Conservation (phyloP, 2,797 vertebrate genomes). For the Aphelocoma californica region DNA sequence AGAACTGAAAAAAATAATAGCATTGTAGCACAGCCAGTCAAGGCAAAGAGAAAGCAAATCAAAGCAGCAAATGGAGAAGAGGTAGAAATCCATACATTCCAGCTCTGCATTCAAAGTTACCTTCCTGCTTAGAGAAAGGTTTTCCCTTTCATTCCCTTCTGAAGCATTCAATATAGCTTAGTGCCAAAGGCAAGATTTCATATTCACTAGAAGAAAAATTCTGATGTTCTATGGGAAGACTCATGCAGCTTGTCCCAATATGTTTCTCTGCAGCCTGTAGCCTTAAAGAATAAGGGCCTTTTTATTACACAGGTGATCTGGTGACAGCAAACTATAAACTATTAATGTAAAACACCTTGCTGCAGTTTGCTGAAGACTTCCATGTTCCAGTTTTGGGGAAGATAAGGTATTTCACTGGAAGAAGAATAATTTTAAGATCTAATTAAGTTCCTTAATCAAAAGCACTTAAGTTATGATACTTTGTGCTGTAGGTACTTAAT, state of each 20-base stretch:
- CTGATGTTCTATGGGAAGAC: background rate
- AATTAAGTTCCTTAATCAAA: background rate
- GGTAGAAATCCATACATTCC: background rate
- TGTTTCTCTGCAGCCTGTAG: background rate
- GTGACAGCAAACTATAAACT: background rate
- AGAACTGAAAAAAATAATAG: background rate
- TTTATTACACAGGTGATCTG: background rate
- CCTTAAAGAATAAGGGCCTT: background rate
- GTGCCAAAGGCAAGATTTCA: slow-evolving; percentile 38
- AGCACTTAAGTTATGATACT: background rate
- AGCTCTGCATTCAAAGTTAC: slow-evolving; percentile 3
- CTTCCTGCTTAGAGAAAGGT: background rate
- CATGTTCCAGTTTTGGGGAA: background rate
- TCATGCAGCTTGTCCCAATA: background rate
- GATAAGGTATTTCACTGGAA: background rate
- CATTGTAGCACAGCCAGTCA: background rate
- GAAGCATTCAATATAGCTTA: slow-evolving; percentile 2
- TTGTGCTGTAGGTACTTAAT: background rate
- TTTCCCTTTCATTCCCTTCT: slow-evolving; percentile 27
- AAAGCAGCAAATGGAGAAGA: background rate
- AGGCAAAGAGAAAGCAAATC: slow-evolving; percentile 22
- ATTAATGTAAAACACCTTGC: background rate
- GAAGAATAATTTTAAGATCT: background rate
- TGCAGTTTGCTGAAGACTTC: background rate
- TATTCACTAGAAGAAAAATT: background rate